Base-by-base conservation (phyloP, 2,888 invertebrate species). In the Nymphalis urticae region DNA sequence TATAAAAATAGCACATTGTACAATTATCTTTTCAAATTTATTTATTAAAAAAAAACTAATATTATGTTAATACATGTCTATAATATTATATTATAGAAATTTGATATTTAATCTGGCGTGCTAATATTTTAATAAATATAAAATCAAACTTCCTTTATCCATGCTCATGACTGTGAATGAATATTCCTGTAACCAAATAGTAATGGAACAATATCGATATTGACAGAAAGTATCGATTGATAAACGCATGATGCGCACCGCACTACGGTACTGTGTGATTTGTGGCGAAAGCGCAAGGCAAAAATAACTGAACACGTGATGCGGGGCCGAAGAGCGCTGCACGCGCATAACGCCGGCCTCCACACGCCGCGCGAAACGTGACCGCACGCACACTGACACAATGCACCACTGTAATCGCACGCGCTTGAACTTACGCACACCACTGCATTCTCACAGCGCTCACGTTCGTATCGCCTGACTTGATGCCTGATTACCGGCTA, bases 311-410 rank as follows among this genome's bases (percentile, higher is more conserved):
- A 75, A 77, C 78, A 75, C 77, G 75, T 75, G 72, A 71, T 75
- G 66, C 70, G 72, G 78, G 69, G 73, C 66, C 73, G 74, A 75
- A 76, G 75, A 76, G 80, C 80, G 84, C 83, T 82, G 83, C 82
- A 76, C 76, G 76, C 75, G 75, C 68, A 78, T 75, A 75, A 74
- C 75, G 76, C 76, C 82, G 84, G 79, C 82, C 82, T 82, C 84
- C 80, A 86, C 89, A 89, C 89, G 86, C 88, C 91, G 83, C 84
- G 83, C 79, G 71, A 87, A 91, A 92, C 92, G 92, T 92, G 91
- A 91, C 89, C 79, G 77, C 71, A 69, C 75, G 64, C 82, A 73
- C 82, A 80, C 81, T 75, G 69, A 72, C 67, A 71, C 66, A 36
- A 13, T 10, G 10, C 58, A 13, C 10, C 1, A 42, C n/a, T 19